A percentile compares a stretch with the other conserved stretches of the same genome.
Evolutionary conservation across 2,888 invertebrate species (phyloP).

Genomic region (Eristalinus aeneus): DNA sequence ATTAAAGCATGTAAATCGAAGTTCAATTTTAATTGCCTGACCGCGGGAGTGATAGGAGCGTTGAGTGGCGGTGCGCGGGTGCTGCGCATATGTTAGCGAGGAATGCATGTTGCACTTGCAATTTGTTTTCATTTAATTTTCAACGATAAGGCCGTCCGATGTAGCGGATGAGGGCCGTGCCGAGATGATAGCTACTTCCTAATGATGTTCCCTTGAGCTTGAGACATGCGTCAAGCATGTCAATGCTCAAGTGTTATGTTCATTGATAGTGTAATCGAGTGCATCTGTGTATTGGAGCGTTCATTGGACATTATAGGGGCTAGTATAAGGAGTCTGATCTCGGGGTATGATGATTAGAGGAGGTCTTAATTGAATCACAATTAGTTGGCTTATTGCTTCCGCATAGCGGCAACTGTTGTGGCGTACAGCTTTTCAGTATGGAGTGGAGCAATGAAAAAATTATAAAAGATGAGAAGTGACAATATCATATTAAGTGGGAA

Average conservation of each 20-base stretch:
- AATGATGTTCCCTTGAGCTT: constrained; percentile 47
- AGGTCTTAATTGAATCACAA: not conserved
- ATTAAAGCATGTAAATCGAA: constrained; percentile 64
- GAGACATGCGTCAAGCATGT: constrained; percentile 6
- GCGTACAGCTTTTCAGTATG: not conserved
- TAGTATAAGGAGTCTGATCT: not conserved
- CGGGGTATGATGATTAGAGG: not conserved
- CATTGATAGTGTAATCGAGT: constrained; percentile 13
- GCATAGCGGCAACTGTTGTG: not conserved
- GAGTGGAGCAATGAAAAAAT: too few species aligned
- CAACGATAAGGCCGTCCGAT: constrained; percentile 43
- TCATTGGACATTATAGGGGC: not conserved
- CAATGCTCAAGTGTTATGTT: constrained; percentile 42
- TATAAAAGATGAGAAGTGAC: too few species aligned
- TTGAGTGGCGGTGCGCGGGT: not conserved
- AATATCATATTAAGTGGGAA: too few species aligned
- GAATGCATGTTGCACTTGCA: constrained; percentile 57
- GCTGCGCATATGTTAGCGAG: constrained; percentile 40
- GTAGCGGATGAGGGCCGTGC: not conserved
- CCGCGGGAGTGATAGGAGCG: constrained; percentile 38
- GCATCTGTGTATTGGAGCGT: not conserved
- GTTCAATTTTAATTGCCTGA: constrained; percentile 57
- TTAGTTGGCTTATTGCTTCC: not conserved
- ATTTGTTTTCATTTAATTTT: constrained; percentile 61
- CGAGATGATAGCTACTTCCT: constrained; percentile 41